A percentile compares a stretch with the other conserved stretches of the same genome.
phyloP scores from a whole-genome alignment of 1,140 invertebrate genomes.

The Brachionus plicatilis region DNA sequence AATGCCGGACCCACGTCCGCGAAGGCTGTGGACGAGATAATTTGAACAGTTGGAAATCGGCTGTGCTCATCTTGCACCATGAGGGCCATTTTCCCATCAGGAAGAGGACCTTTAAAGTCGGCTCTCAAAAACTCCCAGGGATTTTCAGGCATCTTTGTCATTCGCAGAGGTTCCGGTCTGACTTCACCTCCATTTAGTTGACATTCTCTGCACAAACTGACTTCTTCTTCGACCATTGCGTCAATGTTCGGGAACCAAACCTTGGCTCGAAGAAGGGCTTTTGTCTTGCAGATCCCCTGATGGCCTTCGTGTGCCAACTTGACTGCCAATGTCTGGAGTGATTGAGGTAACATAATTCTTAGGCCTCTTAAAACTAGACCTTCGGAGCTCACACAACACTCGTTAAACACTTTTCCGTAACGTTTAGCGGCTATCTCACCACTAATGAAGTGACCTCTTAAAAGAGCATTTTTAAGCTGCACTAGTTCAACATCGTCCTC shows the following conservation, averaged over 20 bases:
- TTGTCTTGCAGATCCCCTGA: constrained; percentile 43
- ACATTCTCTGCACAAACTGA: constrained; percentile 42
- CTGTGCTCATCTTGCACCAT: constrained; percentile 47
- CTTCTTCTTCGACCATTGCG: constrained; percentile 40
- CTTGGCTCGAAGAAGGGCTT: constrained; percentile 42
- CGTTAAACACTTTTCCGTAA: too few relatives aligned
- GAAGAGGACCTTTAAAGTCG: constrained; percentile 48
- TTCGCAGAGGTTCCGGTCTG: constrained; percentile 43
- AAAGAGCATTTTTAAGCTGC: too few relatives aligned
- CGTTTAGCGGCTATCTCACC: too few relatives aligned
- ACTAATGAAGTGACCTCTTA: too few relatives aligned
- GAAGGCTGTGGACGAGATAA: constrained; percentile 40
- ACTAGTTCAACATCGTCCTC: too few relatives aligned
- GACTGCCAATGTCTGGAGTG: not conserved
- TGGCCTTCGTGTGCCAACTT: constrained; percentile 41
- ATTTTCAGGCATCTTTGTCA: constrained; percentile 43
- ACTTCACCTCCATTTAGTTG: constrained; percentile 40
- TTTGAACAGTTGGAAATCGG: constrained; percentile 45
- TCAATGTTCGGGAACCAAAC: constrained; percentile 43
- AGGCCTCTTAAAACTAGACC: too few relatives aligned
- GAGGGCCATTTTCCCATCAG: constrained; percentile 43
- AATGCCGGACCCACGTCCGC: not conserved
- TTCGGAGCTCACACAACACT: too few relatives aligned
- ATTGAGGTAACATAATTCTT: not conserved
- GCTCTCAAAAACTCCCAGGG: constrained; percentile 44